phyloP scores from a whole-genome alignment of 2,113 vertebrate genomes.

The Cinclus cinclus region DNA sequence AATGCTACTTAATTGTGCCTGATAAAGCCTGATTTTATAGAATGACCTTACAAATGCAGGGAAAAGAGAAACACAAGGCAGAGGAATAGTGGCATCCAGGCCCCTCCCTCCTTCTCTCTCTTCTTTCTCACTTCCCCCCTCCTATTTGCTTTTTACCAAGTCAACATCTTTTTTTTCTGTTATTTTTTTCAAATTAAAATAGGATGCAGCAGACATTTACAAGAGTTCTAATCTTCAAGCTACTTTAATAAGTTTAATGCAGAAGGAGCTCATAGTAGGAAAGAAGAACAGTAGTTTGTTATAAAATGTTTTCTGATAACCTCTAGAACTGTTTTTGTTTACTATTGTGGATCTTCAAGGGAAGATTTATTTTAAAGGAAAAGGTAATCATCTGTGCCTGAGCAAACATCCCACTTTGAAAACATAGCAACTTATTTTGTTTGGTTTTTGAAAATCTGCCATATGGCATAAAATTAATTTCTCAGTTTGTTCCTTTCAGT shows the following conservation, averaged over 20 bases:
- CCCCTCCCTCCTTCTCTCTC: rapidly evolving
- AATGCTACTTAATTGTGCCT: neutral
- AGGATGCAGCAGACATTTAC: neutral
- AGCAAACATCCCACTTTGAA: neutral
- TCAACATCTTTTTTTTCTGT: neutral
- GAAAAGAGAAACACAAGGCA: neutral
- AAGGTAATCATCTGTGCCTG: neutral
- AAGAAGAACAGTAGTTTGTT: neutral
- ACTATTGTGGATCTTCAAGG: neutral
- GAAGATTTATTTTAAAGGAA: neutral
- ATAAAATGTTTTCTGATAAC: neutral
- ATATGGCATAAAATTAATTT: neutral
- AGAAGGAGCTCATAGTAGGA: neutral
- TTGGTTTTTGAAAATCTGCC: neutral
- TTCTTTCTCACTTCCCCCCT: neutral
- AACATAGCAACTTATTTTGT: neutral
- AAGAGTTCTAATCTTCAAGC: neutral
- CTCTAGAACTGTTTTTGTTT: neutral
- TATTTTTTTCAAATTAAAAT: neutral
- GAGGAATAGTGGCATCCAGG: neutral
- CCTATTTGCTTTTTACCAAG: neutral
- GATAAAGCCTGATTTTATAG: neutral
- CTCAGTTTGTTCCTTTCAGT: neutral
- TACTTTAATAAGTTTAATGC: neutral
- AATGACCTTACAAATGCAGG: neutral